A percentile compares a stretch with the other conserved stretches of the same genome.
Evolutionary conservation across 2,797 vertebrate species (phyloP).

Genomic region (Tapirus indicus): DNA sequence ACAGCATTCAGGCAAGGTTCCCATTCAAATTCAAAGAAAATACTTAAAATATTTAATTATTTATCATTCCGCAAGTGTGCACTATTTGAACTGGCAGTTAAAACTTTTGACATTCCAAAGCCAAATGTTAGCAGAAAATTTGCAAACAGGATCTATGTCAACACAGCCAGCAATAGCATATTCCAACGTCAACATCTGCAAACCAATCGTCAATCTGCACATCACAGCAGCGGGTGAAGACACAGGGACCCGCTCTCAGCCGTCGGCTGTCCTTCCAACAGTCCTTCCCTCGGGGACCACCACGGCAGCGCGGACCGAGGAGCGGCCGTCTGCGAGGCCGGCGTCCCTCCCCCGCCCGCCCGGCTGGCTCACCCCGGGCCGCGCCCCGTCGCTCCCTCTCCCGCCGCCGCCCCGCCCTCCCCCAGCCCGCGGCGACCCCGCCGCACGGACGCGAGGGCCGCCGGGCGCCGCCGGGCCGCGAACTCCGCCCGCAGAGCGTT

Average conservation of each 20-base stretch:
- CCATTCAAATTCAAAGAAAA: background rate
- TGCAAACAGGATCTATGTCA: background rate
- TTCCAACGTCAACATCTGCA: background rate
- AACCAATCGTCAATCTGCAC: background rate
- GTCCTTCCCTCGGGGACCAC: background rate
- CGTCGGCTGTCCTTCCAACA: too few relatives aligned
- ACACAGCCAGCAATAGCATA: background rate
- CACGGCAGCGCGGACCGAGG: background rate
- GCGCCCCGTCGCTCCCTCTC: background rate
- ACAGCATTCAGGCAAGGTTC: background rate
- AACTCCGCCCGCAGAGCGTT: background rate
- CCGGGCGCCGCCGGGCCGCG: constrained; percentile 37
- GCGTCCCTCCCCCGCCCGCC: background rate
- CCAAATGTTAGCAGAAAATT: background rate
- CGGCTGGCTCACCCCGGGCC: fast-evolving
- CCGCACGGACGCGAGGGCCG: constrained; percentile 9
- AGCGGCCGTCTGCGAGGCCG: background rate
- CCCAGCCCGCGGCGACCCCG: background rate
- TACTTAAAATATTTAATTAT: background rate
- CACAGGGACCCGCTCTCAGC: background rate
- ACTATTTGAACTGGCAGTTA: background rate
- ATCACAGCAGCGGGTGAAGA: background rate
- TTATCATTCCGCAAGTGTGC: background rate
- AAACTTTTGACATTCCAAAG: background rate
- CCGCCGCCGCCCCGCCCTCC: background rate